Evolutionary conservation across 2,797 vertebrate species (phyloP).

Genomic region (Microhierax caerulescens): DNA sequence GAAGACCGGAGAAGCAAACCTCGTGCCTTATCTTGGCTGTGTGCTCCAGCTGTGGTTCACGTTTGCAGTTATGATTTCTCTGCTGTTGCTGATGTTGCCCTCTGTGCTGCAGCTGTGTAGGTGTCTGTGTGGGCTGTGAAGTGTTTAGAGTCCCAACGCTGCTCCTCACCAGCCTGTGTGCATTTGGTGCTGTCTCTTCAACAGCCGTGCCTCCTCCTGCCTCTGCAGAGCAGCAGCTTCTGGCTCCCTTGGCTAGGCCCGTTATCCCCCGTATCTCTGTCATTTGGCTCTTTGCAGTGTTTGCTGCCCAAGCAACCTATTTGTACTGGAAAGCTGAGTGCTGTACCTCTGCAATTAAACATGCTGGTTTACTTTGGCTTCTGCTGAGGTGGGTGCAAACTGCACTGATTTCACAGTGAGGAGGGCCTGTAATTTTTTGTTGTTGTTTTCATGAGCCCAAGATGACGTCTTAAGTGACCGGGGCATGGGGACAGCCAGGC

Average conservation of each 20-base stretch:
- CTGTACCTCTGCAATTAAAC: neutral
- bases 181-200: fast-evolving
- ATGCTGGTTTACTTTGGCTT: neutral
- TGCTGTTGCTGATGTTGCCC: neutral
- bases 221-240: neutral
- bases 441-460: neutral
- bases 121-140: neutral
- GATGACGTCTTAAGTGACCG: neutral
- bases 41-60: neutral
- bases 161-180: neutral
- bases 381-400: neutral
- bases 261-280: too few relatives aligned
- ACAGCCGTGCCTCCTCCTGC: neutral
- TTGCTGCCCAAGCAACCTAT: neutral
- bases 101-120: neutral
- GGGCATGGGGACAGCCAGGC: too few relatives aligned
- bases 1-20: neutral
- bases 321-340: neutral
- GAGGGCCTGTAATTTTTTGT: neutral
- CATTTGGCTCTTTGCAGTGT: neutral
- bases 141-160: neutral
- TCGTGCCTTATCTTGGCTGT: too few relatives aligned
- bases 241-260: neutral
- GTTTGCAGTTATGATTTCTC: neutral
- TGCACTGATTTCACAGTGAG: neutral